phyloP scores from a whole-genome alignment of 2,888 invertebrate species.

The Latrodectus elegans region DNA sequence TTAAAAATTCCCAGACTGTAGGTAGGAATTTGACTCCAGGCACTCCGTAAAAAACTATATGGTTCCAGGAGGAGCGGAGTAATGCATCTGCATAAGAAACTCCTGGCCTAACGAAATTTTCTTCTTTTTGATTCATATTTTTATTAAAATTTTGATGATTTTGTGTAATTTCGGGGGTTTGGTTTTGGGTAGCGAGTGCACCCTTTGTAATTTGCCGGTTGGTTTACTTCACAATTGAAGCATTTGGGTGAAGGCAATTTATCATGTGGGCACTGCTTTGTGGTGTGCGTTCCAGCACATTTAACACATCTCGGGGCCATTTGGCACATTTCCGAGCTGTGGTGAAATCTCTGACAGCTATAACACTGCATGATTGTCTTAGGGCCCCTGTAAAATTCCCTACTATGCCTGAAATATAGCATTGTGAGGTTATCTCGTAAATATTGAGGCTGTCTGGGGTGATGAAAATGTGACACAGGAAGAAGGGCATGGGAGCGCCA shows the following conservation, averaged over 20 bases:
- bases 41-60: no score
- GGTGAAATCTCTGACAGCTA: neutral
- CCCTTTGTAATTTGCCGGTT: neutral
- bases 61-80: neutral
- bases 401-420: neutral
- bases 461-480: neutral
- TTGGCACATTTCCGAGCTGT: neutral
- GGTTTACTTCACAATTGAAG: neutral
- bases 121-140: no score
- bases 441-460: neutral
- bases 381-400: neutral
- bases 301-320: neutral
- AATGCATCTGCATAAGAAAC: neutral
- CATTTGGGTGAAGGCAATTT: neutral
- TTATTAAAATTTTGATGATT: no score
- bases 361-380: neutral
- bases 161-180: neutral
- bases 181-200: neutral
- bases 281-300: neutral
- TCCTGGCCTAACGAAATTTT: no score
- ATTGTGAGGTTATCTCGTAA: neutral
- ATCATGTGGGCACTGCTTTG: neutral
- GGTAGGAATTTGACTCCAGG: no score
- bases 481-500: neutral
- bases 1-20: no score